phyloP scores from a whole-genome alignment of 1,140 invertebrate species.

The Leguminivora glycinivorella region DNA sequence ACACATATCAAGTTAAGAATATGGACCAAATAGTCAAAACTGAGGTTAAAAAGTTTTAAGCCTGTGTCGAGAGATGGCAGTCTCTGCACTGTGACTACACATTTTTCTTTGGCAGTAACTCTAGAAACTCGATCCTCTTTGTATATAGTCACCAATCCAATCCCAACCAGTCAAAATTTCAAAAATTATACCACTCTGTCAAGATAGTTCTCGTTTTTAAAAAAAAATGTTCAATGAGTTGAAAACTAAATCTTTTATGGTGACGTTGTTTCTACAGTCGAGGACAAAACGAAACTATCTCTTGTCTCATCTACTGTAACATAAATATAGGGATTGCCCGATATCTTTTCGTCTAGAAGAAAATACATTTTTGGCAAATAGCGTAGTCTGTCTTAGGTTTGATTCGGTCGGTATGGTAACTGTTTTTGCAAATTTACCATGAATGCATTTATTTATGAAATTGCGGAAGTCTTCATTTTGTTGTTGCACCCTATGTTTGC shows the following conservation, averaged over 20 bases:
- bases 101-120: no score
- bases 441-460: conserved; percentile 7
- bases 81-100: no score
- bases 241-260: conserved; percentile 4
- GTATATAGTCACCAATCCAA: no score
- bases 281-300: neutral
- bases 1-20: no score
- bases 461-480: neutral
- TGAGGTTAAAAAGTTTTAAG: no score
- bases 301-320: neutral
- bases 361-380: conserved; percentile 12
- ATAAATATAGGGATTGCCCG: neutral
- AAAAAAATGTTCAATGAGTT: conserved; percentile 10
- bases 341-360: neutral
- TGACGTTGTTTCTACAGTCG: conserved; percentile 3
- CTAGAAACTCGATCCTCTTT: no score
- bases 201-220: neutral
- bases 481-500: conserved; percentile 20
- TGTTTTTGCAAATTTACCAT: neutral
- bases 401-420: neutral
- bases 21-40: no score
- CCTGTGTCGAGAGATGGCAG: no score
- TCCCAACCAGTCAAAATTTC: no score
- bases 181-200: conserved; percentile 31
- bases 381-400: neutral